Percentiles rank a stretch among this genome's conserved stretches.
Conservation (phyloP, 2,888 invertebrate species). For the Lagria hirta region DNA sequence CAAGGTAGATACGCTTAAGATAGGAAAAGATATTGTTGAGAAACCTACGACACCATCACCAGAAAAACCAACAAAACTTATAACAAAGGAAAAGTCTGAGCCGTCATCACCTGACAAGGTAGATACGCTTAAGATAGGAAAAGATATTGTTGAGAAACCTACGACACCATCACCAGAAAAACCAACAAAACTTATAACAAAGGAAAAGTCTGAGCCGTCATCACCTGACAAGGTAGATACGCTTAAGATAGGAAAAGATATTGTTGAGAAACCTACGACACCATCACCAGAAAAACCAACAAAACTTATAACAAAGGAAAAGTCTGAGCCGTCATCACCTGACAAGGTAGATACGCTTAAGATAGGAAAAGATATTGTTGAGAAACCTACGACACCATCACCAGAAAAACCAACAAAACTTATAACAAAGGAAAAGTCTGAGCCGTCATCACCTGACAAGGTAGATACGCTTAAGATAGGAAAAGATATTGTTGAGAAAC, state of each 20-base stretch:
- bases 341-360: no score
- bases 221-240: constrained; percentile 9
- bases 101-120: constrained; percentile 2
- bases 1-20: no score
- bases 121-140: not conserved
- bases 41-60: no score
- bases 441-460: constrained; percentile 2
- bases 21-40: no score
- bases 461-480: constrained; percentile 4
- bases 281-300: not conserved
- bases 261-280: not conserved
- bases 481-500: constrained; percentile 4
- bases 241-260: constrained; percentile 2
- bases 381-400: constrained; percentile 8
- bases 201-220: constrained; percentile 10
- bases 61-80: constrained; percentile 2
- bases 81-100: not conserved
- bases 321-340: constrained; percentile 4
- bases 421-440: constrained; percentile 4
- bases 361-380: constrained; percentile 3
- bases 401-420: constrained; percentile 3
- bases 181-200: constrained; percentile 11
- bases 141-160: not conserved
- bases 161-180: constrained; percentile 1
- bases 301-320: not conserved